These are phyloP conservation scores for Dendrolimus houi DNA, from an alignment of 2,888 invertebrate species.

Conservation along the genomic window DNA sequence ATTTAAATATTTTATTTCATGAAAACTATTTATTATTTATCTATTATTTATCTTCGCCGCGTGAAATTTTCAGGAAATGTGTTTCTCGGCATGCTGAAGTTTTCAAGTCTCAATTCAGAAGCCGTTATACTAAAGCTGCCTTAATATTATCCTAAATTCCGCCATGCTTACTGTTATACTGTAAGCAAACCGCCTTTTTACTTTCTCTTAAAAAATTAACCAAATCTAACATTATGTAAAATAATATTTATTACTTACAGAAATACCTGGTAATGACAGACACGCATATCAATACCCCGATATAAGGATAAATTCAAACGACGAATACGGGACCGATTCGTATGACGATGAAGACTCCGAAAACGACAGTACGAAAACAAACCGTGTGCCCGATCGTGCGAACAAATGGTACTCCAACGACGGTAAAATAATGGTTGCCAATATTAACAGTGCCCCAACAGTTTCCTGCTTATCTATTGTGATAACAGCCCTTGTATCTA, in stretches of 20 bases:
- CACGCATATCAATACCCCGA: constrained; percentile 62
- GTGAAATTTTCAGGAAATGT: no score
- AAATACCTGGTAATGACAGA: constrained; percentile 69
- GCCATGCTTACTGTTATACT: no score
- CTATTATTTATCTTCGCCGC: no score
- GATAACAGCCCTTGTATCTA: constrained; percentile 9
- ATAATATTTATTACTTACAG: constrained; percentile 29
- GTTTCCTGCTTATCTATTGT: constrained; percentile 13
- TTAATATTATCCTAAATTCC: no score
- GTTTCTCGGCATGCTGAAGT: no score
- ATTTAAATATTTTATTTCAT: no score
- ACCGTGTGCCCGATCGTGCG: constrained; percentile 64
- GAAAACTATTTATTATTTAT: no score
- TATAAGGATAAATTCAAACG: constrained; percentile 51
- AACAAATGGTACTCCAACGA: constrained; percentile 72
- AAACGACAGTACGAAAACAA: constrained; percentile 49
- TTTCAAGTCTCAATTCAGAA: no score
- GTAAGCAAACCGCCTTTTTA: no score
- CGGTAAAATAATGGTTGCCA: constrained; percentile 44
- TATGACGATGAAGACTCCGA: constrained; percentile 55
- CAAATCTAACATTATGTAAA: background rate
- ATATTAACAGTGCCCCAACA: constrained; percentile 29
- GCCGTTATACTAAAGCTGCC: no score
- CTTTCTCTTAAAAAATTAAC: no score
- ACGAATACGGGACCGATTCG: constrained; percentile 58